A percentile compares a stretch with the other conserved stretches of the same genome.
Evolutionary conservation across 2,888 invertebrate species (phyloP).

Genomic region (Rotaria sp.): DNA sequence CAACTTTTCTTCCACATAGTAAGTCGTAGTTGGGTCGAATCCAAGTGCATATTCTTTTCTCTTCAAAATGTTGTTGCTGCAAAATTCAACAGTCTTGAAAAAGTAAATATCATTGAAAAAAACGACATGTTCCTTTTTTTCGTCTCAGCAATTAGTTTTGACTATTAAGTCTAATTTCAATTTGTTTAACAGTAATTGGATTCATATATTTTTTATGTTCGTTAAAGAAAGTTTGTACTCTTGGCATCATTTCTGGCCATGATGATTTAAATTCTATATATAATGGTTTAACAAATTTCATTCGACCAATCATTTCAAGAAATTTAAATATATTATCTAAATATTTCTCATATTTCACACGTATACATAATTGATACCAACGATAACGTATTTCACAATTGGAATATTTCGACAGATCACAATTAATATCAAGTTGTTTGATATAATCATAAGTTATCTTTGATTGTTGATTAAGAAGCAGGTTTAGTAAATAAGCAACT

Average conservation of each 20-base stretch:
- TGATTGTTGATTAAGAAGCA: not conserved
- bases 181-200: not conserved
- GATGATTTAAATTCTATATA: constrained; percentile 29
- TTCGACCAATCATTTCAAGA: constrained; percentile 32
- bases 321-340: constrained; percentile 30
- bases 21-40: too few species aligned
- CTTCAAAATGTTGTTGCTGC: too few species aligned
- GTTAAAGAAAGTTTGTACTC: not conserved
- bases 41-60: too few species aligned
- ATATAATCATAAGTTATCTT: not conserved
- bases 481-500: not conserved
- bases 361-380: constrained; percentile 33
- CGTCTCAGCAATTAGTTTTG: too few species aligned
- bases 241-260: not conserved
- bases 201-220: not conserved
- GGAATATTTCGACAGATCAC: not conserved
- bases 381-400: constrained; percentile 37
- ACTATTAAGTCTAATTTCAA: not conserved
- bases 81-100: too few species aligned
- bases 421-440: not conserved
- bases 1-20: too few species aligned
- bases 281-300: constrained; percentile 35
- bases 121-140: too few species aligned
- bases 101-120: too few species aligned
- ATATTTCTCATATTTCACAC: constrained; percentile 32